A percentile compares a stretch with the other conserved stretches of the same genome.
Evolutionary conservation across 2,888 invertebrate species (phyloP).

Genomic region (Nysson spinosus): DNA sequence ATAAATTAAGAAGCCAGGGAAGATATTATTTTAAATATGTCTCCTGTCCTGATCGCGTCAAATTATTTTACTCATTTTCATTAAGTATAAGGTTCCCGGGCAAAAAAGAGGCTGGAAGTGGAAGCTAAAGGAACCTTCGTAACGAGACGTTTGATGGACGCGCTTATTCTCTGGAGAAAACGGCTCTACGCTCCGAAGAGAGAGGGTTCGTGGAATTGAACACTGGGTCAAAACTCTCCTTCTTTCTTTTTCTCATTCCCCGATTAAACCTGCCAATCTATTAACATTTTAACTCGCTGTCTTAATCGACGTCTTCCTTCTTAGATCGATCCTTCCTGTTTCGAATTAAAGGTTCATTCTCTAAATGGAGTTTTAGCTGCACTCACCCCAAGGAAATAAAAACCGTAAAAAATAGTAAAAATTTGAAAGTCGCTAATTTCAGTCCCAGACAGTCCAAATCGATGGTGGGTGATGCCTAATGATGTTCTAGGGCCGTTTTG

Average conservation of each 20-base stretch:
- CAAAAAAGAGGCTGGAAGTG: slow-evolving; percentile 52
- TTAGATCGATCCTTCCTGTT: neutral
- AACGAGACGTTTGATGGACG: slow-evolving; percentile 76
- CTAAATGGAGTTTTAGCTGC: no score
- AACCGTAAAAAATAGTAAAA: no score
- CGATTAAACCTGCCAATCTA: slow-evolving; percentile 39
- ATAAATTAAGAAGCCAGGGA: no score
- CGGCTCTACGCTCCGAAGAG: slow-evolving; percentile 35
- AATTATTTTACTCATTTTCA: slow-evolving; percentile 68
- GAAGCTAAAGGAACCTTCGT: slow-evolving; percentile 50
- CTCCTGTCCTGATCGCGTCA: slow-evolving; percentile 53
- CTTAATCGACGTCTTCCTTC: slow-evolving; percentile 12
- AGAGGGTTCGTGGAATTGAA: slow-evolving; percentile 64
- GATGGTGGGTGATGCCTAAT: no score
- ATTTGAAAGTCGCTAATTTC: no score
- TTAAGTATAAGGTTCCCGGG: slow-evolving; percentile 56
- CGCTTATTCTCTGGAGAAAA: slow-evolving; percentile 72
- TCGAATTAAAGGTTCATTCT: slow-evolving; percentile 15
- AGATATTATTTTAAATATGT: no score
- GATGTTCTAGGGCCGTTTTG: no score
- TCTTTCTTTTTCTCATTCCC: slow-evolving; percentile 28
- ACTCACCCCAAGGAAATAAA: no score
- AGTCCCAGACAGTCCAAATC: no score
- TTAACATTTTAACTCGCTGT: slow-evolving; percentile 51
- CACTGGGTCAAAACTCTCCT: slow-evolving; percentile 62